These are phyloP conservation scores for Catharus ustulatus DNA, from an alignment of 2,797 vertebrate species.

Conservation along the genomic window DNA sequence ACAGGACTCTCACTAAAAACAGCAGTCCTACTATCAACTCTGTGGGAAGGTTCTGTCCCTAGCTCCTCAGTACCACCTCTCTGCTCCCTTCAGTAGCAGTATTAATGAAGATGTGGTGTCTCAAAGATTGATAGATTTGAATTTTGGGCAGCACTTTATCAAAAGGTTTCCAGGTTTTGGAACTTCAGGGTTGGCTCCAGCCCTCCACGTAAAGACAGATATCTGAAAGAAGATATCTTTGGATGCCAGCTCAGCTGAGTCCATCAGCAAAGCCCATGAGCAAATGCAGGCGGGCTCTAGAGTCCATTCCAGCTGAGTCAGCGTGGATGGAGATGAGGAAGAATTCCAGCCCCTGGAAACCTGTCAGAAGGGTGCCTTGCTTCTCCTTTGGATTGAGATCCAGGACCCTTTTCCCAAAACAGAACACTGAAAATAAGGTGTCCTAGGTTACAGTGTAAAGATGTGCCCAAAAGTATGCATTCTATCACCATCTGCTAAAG, in stretches of 20 bases:
- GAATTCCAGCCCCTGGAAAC: background rate
- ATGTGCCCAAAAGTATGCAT: too few relatives aligned
- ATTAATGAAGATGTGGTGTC: background rate
- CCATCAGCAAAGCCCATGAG: accelerated
- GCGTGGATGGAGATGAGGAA: background rate
- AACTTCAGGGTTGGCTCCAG: background rate
- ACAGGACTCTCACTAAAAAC: background rate
- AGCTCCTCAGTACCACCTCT: background rate
- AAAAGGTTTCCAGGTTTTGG: background rate
- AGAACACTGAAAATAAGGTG: background rate
- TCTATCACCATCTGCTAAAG: too few relatives aligned
- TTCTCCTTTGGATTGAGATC: background rate
- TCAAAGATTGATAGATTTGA: background rate
- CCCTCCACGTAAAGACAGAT: background rate
- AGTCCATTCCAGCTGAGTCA: background rate
- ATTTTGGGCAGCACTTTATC: background rate
- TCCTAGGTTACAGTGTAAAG: too few relatives aligned
- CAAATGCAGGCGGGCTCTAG: background rate
- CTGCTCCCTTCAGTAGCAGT: background rate
- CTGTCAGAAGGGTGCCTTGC: background rate
- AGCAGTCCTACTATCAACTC: background rate
- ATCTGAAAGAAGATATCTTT: background rate
- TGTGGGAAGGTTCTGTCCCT: background rate
- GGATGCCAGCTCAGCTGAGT: background rate
- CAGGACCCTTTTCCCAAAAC: background rate